A percentile compares a stretch with the other conserved stretches of the same genome.
These are phyloP conservation scores for Corynorhinus townsendii DNA, from an alignment of 2,113 vertebrate species.

Conservation along the genomic window DNA sequence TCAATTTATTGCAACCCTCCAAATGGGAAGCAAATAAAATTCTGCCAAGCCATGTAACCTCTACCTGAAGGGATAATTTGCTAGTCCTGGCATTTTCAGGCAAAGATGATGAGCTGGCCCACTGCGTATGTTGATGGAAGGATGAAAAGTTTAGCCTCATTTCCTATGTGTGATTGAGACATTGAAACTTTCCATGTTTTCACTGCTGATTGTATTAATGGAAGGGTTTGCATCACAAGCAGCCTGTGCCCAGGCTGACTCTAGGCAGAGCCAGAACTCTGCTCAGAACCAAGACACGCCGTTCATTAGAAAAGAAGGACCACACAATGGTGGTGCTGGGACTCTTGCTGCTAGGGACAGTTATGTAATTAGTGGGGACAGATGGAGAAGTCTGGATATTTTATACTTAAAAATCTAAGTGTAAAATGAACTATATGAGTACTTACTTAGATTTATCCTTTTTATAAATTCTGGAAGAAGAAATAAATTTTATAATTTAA, in stretches of 20 bases:
- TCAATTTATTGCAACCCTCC: background rate
- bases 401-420: background rate
- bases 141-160: background rate
- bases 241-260: background rate
- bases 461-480: background rate
- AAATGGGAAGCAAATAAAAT: background rate
- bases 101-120: background rate
- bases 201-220: background rate
- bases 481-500: background rate
- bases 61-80: background rate
- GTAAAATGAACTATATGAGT: background rate
- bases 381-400: background rate
- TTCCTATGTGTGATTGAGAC: background rate
- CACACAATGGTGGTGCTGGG: background rate
- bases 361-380: background rate
- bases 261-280: background rate
- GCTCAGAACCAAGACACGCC: background rate
- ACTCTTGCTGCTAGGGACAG: background rate
- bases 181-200: constrained; percentile 14
- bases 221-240: background rate
- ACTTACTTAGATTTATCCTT: background rate
- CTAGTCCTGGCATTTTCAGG: background rate
- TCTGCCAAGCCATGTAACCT: background rate
- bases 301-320: background rate
- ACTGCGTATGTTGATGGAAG: background rate